Percentiles rank a stretch among this genome's conserved stretches.
These are phyloP conservation scores for Cottoperca gobio DNA, from an alignment of 2,797 vertebrate genomes.

Conservation along the genomic window DNA sequence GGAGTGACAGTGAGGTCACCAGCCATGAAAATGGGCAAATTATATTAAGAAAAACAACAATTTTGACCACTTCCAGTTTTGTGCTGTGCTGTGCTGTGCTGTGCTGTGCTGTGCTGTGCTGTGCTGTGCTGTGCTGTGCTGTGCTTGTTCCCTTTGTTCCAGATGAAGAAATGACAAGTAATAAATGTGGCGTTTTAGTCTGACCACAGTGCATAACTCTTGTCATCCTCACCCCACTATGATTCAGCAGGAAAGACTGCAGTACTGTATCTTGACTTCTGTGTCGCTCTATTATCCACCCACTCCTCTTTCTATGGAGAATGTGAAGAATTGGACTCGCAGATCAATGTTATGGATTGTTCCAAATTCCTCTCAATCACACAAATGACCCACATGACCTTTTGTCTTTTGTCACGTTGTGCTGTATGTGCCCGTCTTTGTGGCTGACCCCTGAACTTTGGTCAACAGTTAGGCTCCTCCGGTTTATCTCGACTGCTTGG, in stretches of 20 bases:
- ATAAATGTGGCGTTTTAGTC: constrained; percentile 12
- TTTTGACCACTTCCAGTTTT: neutral
- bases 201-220: constrained; percentile 21
- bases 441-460: constrained; percentile 24
- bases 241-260: constrained; percentile 69
- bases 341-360: constrained; percentile 54
- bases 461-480: neutral
- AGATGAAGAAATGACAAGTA: constrained; percentile 7
- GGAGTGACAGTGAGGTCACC: neutral
- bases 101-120: too few relatives aligned
- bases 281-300: neutral
- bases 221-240: constrained; percentile 42
- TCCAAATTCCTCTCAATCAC: constrained; percentile 31
- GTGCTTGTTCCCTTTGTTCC: constrained; percentile 6
- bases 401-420: neutral
- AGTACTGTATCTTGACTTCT: constrained; percentile 14
- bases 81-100: neutral
- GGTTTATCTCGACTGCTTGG: constrained; percentile 14
- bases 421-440: neutral
- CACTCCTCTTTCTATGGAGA: neutral
- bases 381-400: constrained; percentile 1
- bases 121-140: neutral
- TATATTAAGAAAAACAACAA: neutral
- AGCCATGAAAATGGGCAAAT: neutral
- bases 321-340: neutral